phyloP scores from a whole-genome alignment of 2,888 invertebrate species.

The Phortica okadai region DNA sequence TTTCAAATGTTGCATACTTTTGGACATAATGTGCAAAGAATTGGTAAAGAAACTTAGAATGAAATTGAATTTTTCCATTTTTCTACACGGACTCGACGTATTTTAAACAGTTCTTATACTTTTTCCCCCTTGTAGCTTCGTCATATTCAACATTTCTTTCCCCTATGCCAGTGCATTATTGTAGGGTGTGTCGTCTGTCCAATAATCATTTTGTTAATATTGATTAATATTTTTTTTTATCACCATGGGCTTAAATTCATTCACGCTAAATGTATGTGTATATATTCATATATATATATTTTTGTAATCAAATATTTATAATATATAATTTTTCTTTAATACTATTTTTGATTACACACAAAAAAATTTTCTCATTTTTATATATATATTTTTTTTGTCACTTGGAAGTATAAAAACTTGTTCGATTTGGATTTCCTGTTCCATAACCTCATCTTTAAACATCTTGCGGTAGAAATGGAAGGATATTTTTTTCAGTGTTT shows the following conservation, averaged over 20 bases:
- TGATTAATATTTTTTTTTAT: conserved; percentile 1
- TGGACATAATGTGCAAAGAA: too few species aligned
- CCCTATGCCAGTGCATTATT: not conserved
- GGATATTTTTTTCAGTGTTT: conserved; percentile 9
- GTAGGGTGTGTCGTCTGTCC: not conserved
- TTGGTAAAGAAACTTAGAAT: too few species aligned
- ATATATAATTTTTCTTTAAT: not conserved
- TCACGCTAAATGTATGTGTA: conserved; percentile 41
- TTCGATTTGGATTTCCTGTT: not conserved
- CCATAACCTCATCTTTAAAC: not conserved
- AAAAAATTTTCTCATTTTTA: not conserved
- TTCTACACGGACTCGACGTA: too few species aligned
- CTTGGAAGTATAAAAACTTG: not conserved
- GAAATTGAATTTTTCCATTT: too few species aligned
- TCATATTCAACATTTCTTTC: not conserved
- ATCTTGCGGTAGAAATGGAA: conserved; percentile 12
- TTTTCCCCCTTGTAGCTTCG: not conserved
- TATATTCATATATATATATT: conserved; percentile 36
- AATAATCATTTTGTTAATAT: not conserved
- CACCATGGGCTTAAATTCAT: conserved; percentile 27
- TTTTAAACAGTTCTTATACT: not conserved
- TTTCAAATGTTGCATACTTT: too few species aligned
- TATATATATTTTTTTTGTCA: not conserved
- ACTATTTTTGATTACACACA: conserved; percentile 14
- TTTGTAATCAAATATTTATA: conserved; percentile 41